Percentiles rank a stretch among this genome's conserved stretches.
phyloP scores from a whole-genome alignment of 2,888 invertebrate species.

The Dicranocentrus wangi region DNA sequence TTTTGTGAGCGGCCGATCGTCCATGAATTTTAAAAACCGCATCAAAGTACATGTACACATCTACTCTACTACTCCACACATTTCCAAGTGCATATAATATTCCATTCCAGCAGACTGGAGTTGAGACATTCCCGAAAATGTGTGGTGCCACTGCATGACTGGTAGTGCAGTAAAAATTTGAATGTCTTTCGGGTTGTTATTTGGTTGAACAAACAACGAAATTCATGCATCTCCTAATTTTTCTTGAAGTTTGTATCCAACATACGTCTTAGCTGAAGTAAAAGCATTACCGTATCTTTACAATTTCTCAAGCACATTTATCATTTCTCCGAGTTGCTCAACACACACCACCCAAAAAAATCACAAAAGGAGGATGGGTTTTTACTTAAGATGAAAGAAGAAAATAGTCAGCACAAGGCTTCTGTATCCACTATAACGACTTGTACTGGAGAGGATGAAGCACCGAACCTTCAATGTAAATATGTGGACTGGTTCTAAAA shows the following conservation, averaged over 20 bases:
- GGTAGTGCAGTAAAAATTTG: too few relatives aligned
- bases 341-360: too few relatives aligned
- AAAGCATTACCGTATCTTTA: conserved; percentile 47
- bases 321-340: conserved; percentile 50
- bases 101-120: too few relatives aligned
- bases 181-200: too few relatives aligned
- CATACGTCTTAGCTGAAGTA: conserved; percentile 43
- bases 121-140: too few relatives aligned
- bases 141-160: too few relatives aligned
- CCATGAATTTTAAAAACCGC: conserved; percentile 25
- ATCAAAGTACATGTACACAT: too few relatives aligned
- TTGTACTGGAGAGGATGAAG: too few relatives aligned
- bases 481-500: conserved; percentile 23
- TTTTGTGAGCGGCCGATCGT: conserved; percentile 16
- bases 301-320: conserved; percentile 61
- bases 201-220: conserved; percentile 62
- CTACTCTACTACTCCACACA: too few relatives aligned
- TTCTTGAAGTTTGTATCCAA: conserved; percentile 45
- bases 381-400: conserved; percentile 43
- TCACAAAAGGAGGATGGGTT: conserved; percentile 51
- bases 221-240: conserved; percentile 62
- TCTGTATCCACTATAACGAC: conserved; percentile 40
- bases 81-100: too few relatives aligned
- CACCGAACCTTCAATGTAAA: too few relatives aligned
- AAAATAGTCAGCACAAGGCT: conserved; percentile 50